These are phyloP conservation scores for Nomia melanderi DNA, from an alignment of 1,140 invertebrate genomes.

Conservation along the genomic window DNA sequence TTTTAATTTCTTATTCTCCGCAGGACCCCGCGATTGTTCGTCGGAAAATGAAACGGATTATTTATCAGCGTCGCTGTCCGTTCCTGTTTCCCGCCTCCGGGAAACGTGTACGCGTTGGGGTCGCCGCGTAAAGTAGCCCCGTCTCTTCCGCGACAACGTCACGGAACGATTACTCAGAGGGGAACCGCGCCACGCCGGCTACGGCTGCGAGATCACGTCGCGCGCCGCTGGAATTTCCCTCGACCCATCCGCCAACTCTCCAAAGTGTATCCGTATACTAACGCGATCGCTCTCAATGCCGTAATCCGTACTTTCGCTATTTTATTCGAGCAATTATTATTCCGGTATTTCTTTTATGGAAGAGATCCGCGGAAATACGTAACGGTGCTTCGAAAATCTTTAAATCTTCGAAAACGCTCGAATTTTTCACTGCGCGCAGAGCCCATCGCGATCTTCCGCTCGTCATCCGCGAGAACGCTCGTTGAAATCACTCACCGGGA, in stretches of 20 bases:
- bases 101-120: not conserved
- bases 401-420: too few relatives aligned
- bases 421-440: too few relatives aligned
- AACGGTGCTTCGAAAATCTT: too few relatives aligned
- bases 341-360: too few relatives aligned
- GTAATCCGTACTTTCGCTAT: too few relatives aligned
- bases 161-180: slow-evolving; percentile 25
- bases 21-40: not conserved
- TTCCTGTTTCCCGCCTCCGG: not conserved
- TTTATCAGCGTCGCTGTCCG: not conserved
- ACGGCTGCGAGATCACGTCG: slow-evolving; percentile 1
- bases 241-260: not conserved
- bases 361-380: too few relatives aligned
- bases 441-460: too few relatives aligned
- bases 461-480: not conserved
- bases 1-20: not conserved
- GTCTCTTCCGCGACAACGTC: not conserved
- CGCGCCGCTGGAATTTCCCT: slow-evolving; percentile 4
- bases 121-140: slow-evolving; percentile 4
- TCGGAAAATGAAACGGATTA: not conserved
- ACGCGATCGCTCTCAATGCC: too few relatives aligned
- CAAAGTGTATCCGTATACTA: slow-evolving; percentile 16
- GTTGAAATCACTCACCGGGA: not conserved
- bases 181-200: too few relatives aligned
- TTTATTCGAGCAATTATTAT: too few relatives aligned